Evolutionary conservation across 2,113 vertebrate species (phyloP).

Genomic region (Phrynosoma blainvillii): DNA sequence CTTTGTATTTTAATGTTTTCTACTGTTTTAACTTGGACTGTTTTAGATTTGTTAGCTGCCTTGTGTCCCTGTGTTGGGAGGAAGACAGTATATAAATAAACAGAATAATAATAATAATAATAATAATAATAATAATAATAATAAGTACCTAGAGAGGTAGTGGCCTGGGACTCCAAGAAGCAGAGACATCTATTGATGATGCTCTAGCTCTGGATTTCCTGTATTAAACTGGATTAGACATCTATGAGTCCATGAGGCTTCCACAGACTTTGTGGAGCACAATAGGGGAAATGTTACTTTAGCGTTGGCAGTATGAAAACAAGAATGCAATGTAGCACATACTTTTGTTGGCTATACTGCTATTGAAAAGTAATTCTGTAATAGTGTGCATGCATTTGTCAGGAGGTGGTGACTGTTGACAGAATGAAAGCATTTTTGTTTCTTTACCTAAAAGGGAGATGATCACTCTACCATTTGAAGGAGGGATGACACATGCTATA

Average conservation of each 20-base stretch:
- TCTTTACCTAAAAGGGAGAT: neutral
- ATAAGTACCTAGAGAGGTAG: too few species aligned
- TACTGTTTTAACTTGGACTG: too few species aligned
- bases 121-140: too few species aligned
- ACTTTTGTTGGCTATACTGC: neutral
- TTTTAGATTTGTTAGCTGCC: too few species aligned
- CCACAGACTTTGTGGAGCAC: neutral
- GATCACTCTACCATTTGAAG: neutral
- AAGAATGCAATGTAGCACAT: neutral
- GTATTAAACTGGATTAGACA: neutral
- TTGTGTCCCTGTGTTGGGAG: too few species aligned
- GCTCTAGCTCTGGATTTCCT: neutral
- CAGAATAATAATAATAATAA: neutral
- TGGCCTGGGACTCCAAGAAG: too few species aligned
- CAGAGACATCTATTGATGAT: neutral
- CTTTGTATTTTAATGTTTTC: too few species aligned
- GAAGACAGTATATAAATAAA: too few species aligned
- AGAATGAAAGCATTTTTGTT: conserved; percentile 1
- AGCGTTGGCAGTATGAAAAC: neutral
- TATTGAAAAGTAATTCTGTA: neutral
- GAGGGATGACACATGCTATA: neutral
- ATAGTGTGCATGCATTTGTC: neutral
- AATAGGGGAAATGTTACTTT: neutral
- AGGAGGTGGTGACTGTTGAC: neutral
- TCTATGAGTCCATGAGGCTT: neutral